A percentile compares a stretch with the other conserved stretches of the same genome.
Evolutionary conservation across 92 coral and sea anemone species (phyloP).

Genomic region (Ricordea florida): DNA sequence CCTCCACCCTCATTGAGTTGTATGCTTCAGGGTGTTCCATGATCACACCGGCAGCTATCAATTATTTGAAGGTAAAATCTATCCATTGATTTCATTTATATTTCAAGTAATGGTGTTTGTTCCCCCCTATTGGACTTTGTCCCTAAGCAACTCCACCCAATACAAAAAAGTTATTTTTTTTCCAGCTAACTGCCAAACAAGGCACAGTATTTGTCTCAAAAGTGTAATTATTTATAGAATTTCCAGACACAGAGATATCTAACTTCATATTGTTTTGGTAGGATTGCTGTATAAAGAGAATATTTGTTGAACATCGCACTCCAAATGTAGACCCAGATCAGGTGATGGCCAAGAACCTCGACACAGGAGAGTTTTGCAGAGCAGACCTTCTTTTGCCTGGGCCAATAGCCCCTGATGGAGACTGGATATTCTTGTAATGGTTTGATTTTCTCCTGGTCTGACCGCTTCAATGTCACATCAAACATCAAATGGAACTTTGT

Average conservation of each 20-base stretch:
- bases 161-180: too few relatives aligned
- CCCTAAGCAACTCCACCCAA: too few relatives aligned
- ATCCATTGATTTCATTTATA: background rate
- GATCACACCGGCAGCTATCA: slow-evolving; percentile 83
- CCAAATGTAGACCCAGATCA: slow-evolving; percentile 85
- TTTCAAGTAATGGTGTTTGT: background rate
- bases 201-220: too few relatives aligned
- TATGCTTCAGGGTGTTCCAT: slow-evolving; percentile 83
- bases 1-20: slow-evolving; percentile 71
- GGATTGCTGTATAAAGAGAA: slow-evolving; percentile 79
- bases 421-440: background rate
- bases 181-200: too few relatives aligned
- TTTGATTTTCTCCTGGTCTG: background rate
- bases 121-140: too few relatives aligned
- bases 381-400: slow-evolving; percentile 67
- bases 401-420: slow-evolving; percentile 23
- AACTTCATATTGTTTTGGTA: background rate
- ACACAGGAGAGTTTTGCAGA: slow-evolving; percentile 88
- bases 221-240: too few relatives aligned
- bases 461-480: too few relatives aligned
- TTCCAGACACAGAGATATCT: too few relatives aligned
- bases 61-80: slow-evolving; percentile 68
- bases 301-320: slow-evolving; percentile 70
- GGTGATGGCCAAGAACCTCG: slow-evolving; percentile 84
- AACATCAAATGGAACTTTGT: too few relatives aligned